Base-by-base conservation (phyloP, 2,797 vertebrate species). In the Silurus lanzhouensis region DNA sequence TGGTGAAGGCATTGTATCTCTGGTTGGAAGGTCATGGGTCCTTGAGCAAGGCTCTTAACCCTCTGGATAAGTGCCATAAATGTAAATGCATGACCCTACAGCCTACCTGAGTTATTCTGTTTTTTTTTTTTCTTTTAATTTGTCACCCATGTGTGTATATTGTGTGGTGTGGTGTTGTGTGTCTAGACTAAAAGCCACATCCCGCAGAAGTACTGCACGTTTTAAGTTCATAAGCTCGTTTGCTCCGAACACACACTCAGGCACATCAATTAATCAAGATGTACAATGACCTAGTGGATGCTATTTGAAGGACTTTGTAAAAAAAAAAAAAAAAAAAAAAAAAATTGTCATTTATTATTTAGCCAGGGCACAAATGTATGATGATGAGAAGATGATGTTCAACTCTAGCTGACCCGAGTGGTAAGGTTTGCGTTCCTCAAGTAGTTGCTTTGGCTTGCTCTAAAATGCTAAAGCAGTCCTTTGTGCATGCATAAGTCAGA, bases 321-420 rank as follows among this genome's bases (percentile, higher is more conserved):
- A 10, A 10, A 52, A 10, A 81, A 79, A n/a, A 88, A 10, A 81
- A 79, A n/a, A 88, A 84, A 85, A 14, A 71, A 74, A 71, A 88
- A 38, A 38, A 38, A 38, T 38, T 93, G 91, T 91, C 94, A 95
- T 96, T 93, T 94, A 95, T 95, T 95, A 95, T 96, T 96, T 95
- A 96, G 91, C 91, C 93, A 92, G 92, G 94, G 95, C 93, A 95
- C 90, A 96, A 96, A 95, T 95, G 89, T 87, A 93, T 96, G 95
- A 96, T 95, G 95, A 94, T 94, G 95, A 95, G 95, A 95, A 94
- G 92, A 94, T 95, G 95, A 96, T 96, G 96, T 96, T 95, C 94
- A 96, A 95, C 92, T 95, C 94, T 95, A 90, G 89, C 90, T 97
- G 95, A 96, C 93, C 93, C 91, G 92, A 94, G 90, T 92, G 94